Evolutionary conservation across 2,888 invertebrate species (phyloP).

Genomic region (Caenorhabditis sinica): DNA sequence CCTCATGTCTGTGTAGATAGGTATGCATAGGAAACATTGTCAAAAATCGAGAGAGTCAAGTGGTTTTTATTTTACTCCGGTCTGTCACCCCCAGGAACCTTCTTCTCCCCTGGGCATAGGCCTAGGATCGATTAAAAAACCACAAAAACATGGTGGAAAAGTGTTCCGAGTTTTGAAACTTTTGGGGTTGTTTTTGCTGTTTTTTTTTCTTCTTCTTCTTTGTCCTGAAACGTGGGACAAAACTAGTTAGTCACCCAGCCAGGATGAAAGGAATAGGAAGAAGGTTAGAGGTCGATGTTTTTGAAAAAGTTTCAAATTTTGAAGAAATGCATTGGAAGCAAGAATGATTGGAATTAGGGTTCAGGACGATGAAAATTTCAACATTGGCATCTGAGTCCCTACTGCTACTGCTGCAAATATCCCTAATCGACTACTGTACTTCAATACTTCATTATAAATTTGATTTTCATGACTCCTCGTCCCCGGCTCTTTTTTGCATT

Average conservation of each 20-base stretch:
- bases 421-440: too few species aligned
- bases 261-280: not conserved
- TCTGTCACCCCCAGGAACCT: not conserved
- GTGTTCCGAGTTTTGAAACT: slow-evolving; percentile 69
- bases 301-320: not conserved
- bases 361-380: not conserved
- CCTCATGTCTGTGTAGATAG: slow-evolving; percentile 5
- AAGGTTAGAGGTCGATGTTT: slow-evolving; percentile 11
- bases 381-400: too few species aligned
- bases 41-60: slow-evolving; percentile 34
- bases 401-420: too few species aligned
- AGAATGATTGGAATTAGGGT: not conserved
- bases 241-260: slow-evolving; percentile 1
- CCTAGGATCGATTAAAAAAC: slow-evolving; percentile 44
- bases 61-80: slow-evolving; percentile 35
- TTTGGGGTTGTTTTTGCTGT: slow-evolving; percentile 45
- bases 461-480: not conserved
- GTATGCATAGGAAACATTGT: slow-evolving; percentile 17
- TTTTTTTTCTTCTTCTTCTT: slow-evolving; percentile 17
- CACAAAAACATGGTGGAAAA: not conserved
- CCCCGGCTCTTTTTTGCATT: not conserved
- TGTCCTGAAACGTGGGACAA: slow-evolving; percentile 42
- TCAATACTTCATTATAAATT: not conserved
- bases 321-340: not conserved
- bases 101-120: too few species aligned